Percentiles rank a stretch among this genome's conserved stretches.
These are phyloP conservation scores for Hirtodrosophila trivittata DNA, from an alignment of 2,888 invertebrate species.

Conservation along the genomic window DNA sequence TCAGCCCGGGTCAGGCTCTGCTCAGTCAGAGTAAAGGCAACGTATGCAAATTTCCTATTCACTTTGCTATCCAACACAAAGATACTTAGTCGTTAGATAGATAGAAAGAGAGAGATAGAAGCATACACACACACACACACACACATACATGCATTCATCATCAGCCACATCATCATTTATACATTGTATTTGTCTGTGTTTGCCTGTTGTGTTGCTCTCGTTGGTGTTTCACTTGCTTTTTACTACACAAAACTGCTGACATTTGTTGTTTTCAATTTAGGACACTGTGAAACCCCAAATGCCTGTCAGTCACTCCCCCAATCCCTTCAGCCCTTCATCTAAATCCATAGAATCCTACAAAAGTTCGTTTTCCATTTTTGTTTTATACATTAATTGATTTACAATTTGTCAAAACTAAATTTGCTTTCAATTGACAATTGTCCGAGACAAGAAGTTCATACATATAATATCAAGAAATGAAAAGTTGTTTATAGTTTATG, in stretches of 20 bases:
- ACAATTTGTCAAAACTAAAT: slow-evolving; percentile 55
- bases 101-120: slow-evolving; percentile 21
- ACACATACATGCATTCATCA: slow-evolving; percentile 63
- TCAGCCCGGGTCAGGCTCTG: slow-evolving; percentile 35
- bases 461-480: background rate
- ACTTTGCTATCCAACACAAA: slow-evolving; percentile 66
- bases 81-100: slow-evolving; percentile 27
- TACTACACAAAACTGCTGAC: slow-evolving; percentile 71
- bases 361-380: slow-evolving; percentile 1
- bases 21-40: slow-evolving; percentile 66
- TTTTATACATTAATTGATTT: slow-evolving; percentile 62
- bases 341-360: background rate
- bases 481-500: too few species aligned
- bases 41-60: slow-evolving; percentile 76
- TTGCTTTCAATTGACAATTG: slow-evolving; percentile 61
- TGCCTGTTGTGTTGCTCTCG: slow-evolving; percentile 17
- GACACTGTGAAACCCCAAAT: slow-evolving; percentile 31
- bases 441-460: slow-evolving; percentile 9
- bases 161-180: slow-evolving; percentile 76
- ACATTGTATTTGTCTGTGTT: slow-evolving; percentile 71
- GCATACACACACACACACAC: slow-evolving; percentile 24
- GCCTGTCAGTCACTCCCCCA: background rate
- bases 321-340: background rate
- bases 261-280: slow-evolving; percentile 73
- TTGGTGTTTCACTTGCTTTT: slow-evolving; percentile 33